phyloP scores from a whole-genome alignment of 2,113 vertebrate genomes.

The Galeopterus variegatus region DNA sequence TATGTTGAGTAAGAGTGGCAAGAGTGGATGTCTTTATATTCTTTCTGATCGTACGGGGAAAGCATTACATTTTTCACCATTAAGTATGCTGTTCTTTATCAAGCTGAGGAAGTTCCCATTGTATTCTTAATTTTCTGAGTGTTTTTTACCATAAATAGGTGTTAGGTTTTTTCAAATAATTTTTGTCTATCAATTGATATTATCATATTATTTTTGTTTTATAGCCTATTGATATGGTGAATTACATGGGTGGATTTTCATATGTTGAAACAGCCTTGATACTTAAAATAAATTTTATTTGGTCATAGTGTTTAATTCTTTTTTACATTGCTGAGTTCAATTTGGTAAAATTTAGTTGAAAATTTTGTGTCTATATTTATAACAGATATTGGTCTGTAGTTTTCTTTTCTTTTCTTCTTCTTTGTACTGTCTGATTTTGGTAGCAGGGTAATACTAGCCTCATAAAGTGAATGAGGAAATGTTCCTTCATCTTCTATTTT shows the following conservation, averaged over 20 bases:
- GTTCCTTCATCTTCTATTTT: not conserved
- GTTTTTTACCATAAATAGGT: not conserved
- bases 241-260: not conserved
- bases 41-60: not conserved
- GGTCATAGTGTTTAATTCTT: not conserved
- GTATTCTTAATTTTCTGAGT: not conserved
- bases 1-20: not conserved
- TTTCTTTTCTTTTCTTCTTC: not conserved
- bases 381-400: not conserved
- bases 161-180: not conserved
- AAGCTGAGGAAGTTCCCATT: not conserved
- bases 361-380: not conserved
- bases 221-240: not conserved
- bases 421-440: not conserved
- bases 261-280: not conserved
- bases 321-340: not conserved
- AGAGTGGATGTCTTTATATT: not conserved
- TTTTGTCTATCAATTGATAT: not conserved
- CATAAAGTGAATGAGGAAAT: not conserved
- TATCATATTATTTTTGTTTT: not conserved
- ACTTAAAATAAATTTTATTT: not conserved
- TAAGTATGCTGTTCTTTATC: not conserved
- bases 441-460: not conserved
- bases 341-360: not conserved
- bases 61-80: not conserved